Percentiles rank a stretch among this genome's conserved stretches.
Conservation (phyloP, 2,888 invertebrate genomes). For the Pristionchus arcanus region DNA sequence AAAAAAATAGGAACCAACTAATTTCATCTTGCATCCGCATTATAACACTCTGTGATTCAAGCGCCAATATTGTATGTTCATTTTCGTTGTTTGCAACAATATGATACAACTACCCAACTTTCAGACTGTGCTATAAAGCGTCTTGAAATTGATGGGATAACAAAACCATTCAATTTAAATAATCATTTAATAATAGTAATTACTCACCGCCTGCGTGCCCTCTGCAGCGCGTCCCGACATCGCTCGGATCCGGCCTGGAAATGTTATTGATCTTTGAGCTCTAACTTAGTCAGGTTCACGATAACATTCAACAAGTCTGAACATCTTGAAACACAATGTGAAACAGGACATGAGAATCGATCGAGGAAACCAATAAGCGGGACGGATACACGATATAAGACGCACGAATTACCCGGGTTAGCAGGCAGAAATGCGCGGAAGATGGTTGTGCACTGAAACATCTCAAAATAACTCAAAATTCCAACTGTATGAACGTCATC, state of each 20-base stretch:
- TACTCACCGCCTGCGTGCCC: slow-evolving; percentile 2
- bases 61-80: too few relatives aligned
- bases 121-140: too few relatives aligned
- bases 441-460: background rate
- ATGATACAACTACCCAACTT: too few relatives aligned
- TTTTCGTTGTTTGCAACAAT: too few relatives aligned
- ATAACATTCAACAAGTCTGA: too few relatives aligned
- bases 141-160: too few relatives aligned
- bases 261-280: background rate
- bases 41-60: too few relatives aligned
- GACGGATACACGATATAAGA: too few relatives aligned
- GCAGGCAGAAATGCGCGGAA: background rate
- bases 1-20: too few relatives aligned
- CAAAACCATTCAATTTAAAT: background rate
- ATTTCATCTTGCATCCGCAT: too few relatives aligned
- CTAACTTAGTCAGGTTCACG: background rate
- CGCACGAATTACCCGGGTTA: background rate
- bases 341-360: background rate
- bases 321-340: background rate
- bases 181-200: background rate
- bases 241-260: background rate
- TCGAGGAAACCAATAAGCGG: too few relatives aligned
- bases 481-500: too few relatives aligned
- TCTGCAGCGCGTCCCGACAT: slow-evolving; percentile 14
- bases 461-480: background rate